Evolutionary conservation across 2,888 invertebrate species (phyloP).

Genomic region (Argyresthia albistria): DNA sequence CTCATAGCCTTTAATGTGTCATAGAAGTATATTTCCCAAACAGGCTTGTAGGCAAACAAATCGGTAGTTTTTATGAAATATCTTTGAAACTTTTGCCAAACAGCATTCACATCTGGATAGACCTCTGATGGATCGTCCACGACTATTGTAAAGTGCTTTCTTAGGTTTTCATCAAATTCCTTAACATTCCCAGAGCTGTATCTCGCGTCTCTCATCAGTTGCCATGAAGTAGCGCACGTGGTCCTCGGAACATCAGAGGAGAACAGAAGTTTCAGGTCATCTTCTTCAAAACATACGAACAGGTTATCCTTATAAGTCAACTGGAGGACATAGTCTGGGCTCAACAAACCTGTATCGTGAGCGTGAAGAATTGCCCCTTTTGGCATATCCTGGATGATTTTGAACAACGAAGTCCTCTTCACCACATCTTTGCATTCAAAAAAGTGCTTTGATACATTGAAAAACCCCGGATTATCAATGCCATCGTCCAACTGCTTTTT

Average conservation of each 20-base stretch:
- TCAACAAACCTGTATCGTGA: conserved; percentile 76
- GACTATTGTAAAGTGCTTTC: conserved; percentile 67
- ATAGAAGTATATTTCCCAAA: conserved; percentile 77
- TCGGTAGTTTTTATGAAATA: conserved; percentile 67
- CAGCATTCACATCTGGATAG: conserved; percentile 69
- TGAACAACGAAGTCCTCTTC: conserved; percentile 73
- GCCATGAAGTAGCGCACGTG: conserved; percentile 50
- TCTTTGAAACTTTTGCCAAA: conserved; percentile 72
- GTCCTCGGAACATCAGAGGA: conserved; percentile 25
- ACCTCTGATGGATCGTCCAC: conserved; percentile 50
- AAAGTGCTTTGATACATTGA: conserved; percentile 77
- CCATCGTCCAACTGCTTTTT: conserved; percentile 57
- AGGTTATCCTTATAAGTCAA: conserved; percentile 75
- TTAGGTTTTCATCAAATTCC: conserved; percentile 67
- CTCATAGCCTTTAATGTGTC: conserved; percentile 74
- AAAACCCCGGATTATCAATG: conserved; percentile 54
- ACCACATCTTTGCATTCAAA: conserved; percentile 74
- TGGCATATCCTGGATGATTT: conserved; percentile 77
- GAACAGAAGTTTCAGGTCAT: conserved; percentile 34
- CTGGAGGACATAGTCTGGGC: conserved; percentile 73
- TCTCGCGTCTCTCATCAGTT: conserved; percentile 58
- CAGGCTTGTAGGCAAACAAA: conserved; percentile 74
- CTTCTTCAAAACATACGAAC: conserved; percentile 59
- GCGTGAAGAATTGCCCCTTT: conserved; percentile 82
- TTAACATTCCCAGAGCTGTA: conserved; percentile 50